phyloP scores from a whole-genome alignment of 2,888 invertebrate species.

The Eupithecia abbreviata region DNA sequence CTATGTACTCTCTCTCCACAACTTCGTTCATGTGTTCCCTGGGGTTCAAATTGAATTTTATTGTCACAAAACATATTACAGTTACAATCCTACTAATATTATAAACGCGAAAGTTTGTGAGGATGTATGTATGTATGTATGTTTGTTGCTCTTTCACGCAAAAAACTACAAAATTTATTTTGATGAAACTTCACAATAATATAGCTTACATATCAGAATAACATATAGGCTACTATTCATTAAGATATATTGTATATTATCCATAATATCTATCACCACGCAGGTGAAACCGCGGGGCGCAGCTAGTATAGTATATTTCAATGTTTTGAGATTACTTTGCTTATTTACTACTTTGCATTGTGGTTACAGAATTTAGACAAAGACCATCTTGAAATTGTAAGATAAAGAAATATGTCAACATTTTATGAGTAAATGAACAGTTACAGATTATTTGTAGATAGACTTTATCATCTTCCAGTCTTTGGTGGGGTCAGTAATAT shows the following conservation, averaged over 20 bases:
- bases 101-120: background rate
- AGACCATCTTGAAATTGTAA: background rate
- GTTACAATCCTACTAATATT: background rate
- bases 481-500: background rate
- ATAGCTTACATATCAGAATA: no score
- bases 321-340: background rate
- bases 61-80: background rate
- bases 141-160: no score
- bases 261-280: no score
- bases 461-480: background rate
- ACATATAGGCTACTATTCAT: no score
- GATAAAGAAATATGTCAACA: background rate
- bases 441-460: background rate
- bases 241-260: no score
- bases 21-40: slow-evolving; percentile 93
- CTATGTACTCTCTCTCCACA: slow-evolving; percentile 93
- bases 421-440: background rate
- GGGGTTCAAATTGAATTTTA: background rate
- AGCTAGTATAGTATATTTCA: background rate
- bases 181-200: no score
- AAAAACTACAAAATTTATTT: no score
- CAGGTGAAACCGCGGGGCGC: no score
- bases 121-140: no score
- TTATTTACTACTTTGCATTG: background rate
- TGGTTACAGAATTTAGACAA: no score